phyloP scores from a whole-genome alignment of 1,140 invertebrate genomes.

The Choristoneura fumiferana region DNA sequence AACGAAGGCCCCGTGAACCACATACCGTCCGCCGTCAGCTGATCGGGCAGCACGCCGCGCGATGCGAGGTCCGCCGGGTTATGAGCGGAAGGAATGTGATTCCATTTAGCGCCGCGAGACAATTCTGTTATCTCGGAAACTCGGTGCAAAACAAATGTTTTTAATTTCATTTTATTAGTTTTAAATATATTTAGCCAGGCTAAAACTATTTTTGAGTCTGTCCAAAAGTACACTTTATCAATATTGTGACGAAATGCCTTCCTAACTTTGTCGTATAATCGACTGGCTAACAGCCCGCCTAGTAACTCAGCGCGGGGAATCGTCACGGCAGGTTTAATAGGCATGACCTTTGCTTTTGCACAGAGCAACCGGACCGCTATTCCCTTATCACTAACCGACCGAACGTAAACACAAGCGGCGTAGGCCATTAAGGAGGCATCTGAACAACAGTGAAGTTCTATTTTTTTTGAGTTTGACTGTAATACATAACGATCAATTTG shows the following conservation, averaged over 20 bases:
- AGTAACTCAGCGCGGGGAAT: conserved; percentile 44
- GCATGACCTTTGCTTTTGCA: not conserved
- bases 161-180: no score
- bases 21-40: no score
- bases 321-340: conserved; percentile 31
- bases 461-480: not conserved
- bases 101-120: not conserved
- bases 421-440: not conserved
- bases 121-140: no score
- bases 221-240: no score
- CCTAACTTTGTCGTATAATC: no score
- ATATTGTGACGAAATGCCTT: not conserved
- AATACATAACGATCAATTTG: conserved; percentile 3
- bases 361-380: not conserved
- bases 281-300: conserved; percentile 1
- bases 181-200: no score
- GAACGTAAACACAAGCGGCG: conserved; percentile 1
- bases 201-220: no score
- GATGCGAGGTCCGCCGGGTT: not conserved
- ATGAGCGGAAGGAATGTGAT: not conserved
- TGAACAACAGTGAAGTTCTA: not conserved
- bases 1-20: no score
- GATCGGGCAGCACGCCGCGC: no score
- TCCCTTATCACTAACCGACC: not conserved
- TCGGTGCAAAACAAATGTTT: no score